These are phyloP conservation scores for Didymodactylos carnosus DNA, from an alignment of 2,888 invertebrate species.

Conservation along the genomic window DNA sequence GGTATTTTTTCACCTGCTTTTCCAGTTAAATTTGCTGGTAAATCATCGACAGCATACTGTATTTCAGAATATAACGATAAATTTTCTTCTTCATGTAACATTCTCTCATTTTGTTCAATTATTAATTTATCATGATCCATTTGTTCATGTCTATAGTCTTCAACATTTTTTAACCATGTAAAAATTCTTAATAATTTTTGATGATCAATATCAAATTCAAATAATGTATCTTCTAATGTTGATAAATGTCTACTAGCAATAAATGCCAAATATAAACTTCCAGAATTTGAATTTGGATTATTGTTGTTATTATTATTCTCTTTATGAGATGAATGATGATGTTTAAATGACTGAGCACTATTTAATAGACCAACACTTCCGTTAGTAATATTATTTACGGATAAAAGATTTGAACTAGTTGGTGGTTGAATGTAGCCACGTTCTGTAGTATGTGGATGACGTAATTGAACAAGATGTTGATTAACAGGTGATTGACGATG, in stretches of 20 bases:
- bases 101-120: background rate
- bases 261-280: background rate
- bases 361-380: no score
- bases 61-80: background rate
- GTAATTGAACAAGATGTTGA: background rate
- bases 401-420: background rate
- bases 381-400: no score
- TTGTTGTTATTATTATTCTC: background rate
- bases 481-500: background rate
- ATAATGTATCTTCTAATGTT: background rate
- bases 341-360: no score
- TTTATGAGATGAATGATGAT: background rate
- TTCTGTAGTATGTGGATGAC: background rate
- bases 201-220: background rate
- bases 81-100: background rate
- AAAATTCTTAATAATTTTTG: background rate
- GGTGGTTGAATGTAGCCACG: background rate
- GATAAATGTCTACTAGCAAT: background rate
- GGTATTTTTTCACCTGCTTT: background rate
- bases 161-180: background rate
- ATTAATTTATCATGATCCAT: background rate
- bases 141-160: background rate
- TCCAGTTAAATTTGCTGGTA: background rate
- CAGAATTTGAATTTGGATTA: no score
- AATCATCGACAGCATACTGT: background rate